Evolutionary conservation across 2,888 invertebrate species (phyloP).

Genomic region (Crossocerus cetratus): DNA sequence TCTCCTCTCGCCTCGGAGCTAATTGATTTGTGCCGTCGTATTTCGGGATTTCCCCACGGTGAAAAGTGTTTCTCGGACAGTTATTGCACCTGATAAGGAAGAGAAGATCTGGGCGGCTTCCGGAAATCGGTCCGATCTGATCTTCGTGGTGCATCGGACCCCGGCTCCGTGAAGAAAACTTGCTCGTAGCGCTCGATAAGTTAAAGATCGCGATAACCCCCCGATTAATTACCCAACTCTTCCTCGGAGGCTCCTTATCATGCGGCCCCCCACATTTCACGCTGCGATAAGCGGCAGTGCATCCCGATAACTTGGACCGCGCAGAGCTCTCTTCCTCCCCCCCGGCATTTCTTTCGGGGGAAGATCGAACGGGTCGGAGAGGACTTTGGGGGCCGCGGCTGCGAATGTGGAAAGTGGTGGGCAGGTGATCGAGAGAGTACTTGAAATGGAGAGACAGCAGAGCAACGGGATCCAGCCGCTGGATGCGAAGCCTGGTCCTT

Average conservation of each 20-base stretch:
- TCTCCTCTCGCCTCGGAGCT: no score
- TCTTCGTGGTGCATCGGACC: background rate
- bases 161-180: no score
- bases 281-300: background rate
- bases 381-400: background rate
- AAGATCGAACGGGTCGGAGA: background rate
- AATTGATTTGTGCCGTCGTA: background rate
- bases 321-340: no score
- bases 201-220: slow-evolving; percentile 39
- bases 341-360: background rate
- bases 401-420: slow-evolving; percentile 29
- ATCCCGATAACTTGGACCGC: no score
- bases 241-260: slow-evolving; percentile 19
- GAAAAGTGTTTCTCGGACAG: slow-evolving; percentile 4
- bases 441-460: slow-evolving; percentile 46
- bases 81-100: slow-evolving; percentile 41
- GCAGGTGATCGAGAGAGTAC: slow-evolving; percentile 12
- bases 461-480: slow-evolving; percentile 40
- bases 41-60: no score
- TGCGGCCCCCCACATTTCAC: slow-evolving; percentile 9
- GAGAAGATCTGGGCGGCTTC: slow-evolving; percentile 11
- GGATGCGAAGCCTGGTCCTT: slow-evolving; percentile 60
- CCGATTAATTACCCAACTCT: slow-evolving; percentile 42
- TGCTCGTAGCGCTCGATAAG: no score
- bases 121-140: slow-evolving; percentile 30